phyloP scores from a whole-genome alignment of 2,797 vertebrate genomes.

The Cygnus olor region DNA sequence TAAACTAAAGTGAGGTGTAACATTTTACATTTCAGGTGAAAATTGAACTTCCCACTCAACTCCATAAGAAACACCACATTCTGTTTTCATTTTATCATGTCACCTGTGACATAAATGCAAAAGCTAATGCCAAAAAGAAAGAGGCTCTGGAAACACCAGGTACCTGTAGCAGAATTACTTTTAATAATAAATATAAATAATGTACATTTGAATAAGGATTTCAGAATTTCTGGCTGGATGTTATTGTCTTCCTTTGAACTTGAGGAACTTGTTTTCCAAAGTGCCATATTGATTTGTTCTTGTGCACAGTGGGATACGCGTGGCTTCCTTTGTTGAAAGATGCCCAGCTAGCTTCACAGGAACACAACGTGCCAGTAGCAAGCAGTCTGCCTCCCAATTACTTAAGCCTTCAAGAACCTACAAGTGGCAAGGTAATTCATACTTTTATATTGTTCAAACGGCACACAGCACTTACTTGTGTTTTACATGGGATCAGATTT shows the following conservation, averaged over 20 bases:
- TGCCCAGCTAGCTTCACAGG: slow-evolving; percentile 89
- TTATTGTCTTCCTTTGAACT: slow-evolving; percentile 17
- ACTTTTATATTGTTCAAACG: accelerated
- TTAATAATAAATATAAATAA: background rate
- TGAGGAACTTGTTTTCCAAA: background rate
- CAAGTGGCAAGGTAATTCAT: slow-evolving; percentile 86
- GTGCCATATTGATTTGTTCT: slow-evolving; percentile 9
- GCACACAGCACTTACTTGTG: background rate
- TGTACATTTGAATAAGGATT: slow-evolving; percentile 55
- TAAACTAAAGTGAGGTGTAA: slow-evolving; percentile 61
- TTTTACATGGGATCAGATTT: background rate
- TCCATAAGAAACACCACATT: slow-evolving; percentile 97
- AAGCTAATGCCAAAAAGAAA: slow-evolving; percentile 96
- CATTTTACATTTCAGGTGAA: slow-evolving; percentile 89
- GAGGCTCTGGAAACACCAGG: slow-evolving; percentile 95
- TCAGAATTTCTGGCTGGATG: slow-evolving; percentile 32
- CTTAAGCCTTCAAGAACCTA: slow-evolving; percentile 88
- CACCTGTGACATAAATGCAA: slow-evolving; percentile 98
- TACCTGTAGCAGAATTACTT: slow-evolving; percentile 73
- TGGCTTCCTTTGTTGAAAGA: slow-evolving; percentile 95
- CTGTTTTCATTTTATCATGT: slow-evolving; percentile 98
- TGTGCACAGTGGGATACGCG: slow-evolving; percentile 89
- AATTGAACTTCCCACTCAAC: slow-evolving; percentile 96
- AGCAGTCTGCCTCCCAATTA: slow-evolving; percentile 89
- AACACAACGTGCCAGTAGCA: slow-evolving; percentile 89